These are phyloP conservation scores for Pollicipes pollicipes DNA, from an alignment of 1,140 invertebrate species.

Conservation along the genomic window DNA sequence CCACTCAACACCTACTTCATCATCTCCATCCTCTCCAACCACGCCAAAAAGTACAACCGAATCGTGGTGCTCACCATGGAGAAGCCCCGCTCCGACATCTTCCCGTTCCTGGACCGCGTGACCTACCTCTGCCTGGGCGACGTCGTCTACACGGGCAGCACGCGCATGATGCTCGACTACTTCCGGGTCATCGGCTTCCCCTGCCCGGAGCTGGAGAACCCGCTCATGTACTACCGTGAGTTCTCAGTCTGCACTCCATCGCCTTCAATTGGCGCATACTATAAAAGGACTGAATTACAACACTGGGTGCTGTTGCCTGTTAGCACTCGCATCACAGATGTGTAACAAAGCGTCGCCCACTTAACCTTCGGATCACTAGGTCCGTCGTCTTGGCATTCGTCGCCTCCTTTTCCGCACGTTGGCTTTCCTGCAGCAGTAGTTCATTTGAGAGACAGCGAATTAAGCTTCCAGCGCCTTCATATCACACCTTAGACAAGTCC, in stretches of 20 bases:
- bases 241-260: conserved; percentile 15
- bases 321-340: too few relatives aligned
- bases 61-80: conserved; percentile 79
- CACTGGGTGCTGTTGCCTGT: too few relatives aligned
- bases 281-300: too few relatives aligned
- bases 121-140: conserved; percentile 70
- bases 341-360: too few relatives aligned
- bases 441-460: too few relatives aligned
- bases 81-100: conserved; percentile 72
- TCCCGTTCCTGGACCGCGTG: conserved; percentile 68
- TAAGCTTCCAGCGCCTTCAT: too few relatives aligned
- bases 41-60: conserved; percentile 72
- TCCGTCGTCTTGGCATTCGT: too few relatives aligned
- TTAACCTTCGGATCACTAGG: too few relatives aligned
- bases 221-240: conserved; percentile 82
- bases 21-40: conserved; percentile 77
- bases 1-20: conserved; percentile 80
- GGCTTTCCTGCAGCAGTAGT: too few relatives aligned
- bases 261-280: too few relatives aligned
- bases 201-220: conserved; percentile 79
- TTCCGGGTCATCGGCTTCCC: conserved; percentile 80
- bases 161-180: conserved; percentile 72
- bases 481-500: too few relatives aligned
- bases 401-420: too few relatives aligned
- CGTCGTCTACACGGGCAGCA: conserved; percentile 75